Conservation (phyloP, 1,140 invertebrate species). For the Popillia japonica region DNA sequence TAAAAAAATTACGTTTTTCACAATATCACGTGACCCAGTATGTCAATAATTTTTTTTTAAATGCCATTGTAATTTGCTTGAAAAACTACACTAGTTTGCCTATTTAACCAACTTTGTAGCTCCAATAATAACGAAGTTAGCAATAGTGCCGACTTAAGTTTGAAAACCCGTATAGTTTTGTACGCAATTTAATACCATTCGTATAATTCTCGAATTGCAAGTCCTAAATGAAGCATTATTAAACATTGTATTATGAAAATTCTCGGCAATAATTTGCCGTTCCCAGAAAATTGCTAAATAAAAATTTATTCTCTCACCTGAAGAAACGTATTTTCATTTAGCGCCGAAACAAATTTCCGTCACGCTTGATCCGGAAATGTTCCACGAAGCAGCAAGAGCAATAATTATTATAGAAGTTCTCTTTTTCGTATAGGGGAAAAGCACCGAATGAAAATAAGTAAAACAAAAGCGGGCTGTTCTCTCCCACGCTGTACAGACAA, state of each 20-base stretch:
- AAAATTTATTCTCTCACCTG: background rate
- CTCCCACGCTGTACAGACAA: slow-evolving; percentile 17
- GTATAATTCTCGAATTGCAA: background rate
- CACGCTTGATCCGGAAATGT: background rate
- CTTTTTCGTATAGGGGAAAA: background rate
- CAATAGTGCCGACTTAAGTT: too few relatives aligned
- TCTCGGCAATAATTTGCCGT: background rate
- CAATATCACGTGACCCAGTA: too few relatives aligned
- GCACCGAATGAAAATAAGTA: background rate
- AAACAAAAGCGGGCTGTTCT: background rate
- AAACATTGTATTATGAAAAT: background rate
- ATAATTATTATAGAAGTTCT: background rate
- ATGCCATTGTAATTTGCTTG: too few relatives aligned
- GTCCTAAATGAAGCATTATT: background rate
- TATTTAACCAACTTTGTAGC: too few relatives aligned
- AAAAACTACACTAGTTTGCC: too few relatives aligned
- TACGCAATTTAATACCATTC: too few relatives aligned
- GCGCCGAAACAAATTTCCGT: background rate
- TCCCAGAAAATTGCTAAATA: background rate
- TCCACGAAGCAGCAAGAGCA: background rate
- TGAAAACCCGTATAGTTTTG: too few relatives aligned
- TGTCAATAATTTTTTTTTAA: too few relatives aligned
- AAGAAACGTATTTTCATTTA: background rate
- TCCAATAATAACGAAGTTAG: too few relatives aligned
- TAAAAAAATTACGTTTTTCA: too few relatives aligned